phyloP scores from a whole-genome alignment of 2,113 vertebrate species.

The Microcebus lehilahytsara region DNA sequence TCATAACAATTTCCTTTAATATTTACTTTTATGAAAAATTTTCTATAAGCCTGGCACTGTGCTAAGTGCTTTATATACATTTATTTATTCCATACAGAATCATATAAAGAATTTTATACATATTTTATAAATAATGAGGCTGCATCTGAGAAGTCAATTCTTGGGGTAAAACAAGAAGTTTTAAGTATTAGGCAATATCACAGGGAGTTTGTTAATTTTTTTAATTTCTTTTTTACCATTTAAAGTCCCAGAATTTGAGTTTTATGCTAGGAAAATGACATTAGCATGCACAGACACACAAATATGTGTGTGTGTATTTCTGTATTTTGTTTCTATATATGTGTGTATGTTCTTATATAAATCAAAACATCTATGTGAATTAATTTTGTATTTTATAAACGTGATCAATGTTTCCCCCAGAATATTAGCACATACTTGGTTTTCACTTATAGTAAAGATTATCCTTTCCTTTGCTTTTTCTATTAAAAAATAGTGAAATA shows the following conservation, averaged over 20 bases:
- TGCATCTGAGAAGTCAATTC: not conserved
- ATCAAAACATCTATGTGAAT: not conserved
- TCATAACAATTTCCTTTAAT: not conserved
- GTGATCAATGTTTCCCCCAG: not conserved
- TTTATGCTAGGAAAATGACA: not conserved
- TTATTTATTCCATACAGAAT: not conserved
- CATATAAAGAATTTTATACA: not conserved
- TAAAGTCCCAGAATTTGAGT: not conserved
- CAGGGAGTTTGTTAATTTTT: not conserved
- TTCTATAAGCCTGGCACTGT: not conserved
- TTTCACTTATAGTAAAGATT: not conserved
- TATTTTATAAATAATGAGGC: not conserved
- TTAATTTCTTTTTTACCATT: not conserved
- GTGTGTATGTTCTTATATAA: not conserved
- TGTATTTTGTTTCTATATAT: not conserved
- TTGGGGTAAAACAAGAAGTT: not conserved
- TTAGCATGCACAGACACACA: not conserved
- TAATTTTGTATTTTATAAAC: conserved; percentile 29
- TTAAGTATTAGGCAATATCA: not conserved
- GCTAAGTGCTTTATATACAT: not conserved
- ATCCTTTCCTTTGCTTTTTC: not conserved
- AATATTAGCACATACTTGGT: not conserved
- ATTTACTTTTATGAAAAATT: not conserved
- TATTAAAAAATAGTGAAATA: conserved; percentile 35
- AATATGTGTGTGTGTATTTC: not conserved